Evolutionary conservation across 2,797 vertebrate species (phyloP), one percentile per base, ranked within the genome.

Genomic region (Fistularia commersonii): DNA sequence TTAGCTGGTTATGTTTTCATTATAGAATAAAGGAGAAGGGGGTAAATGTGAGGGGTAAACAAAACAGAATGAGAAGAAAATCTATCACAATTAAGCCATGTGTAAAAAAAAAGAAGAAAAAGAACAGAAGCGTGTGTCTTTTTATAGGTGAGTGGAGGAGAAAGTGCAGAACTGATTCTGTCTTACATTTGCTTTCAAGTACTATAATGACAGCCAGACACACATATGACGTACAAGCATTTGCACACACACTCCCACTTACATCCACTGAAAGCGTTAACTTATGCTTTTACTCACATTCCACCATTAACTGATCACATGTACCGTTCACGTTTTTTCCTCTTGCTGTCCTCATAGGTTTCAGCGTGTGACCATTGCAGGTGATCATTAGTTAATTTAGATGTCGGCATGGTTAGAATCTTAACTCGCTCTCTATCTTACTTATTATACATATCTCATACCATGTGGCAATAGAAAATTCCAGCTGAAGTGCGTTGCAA

Each of bases 151-250:
- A 63, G 58, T 75, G 36, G 81, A 76, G 67, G 51, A 64, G 79
- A 76, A 68, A 68, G 71, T 4, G 23, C 23, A 23, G 59, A 74
- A 78, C 64, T 48, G 48, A 76, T 85, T 83, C 62, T 82, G 51
- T 61, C 42, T 55, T 62, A 72, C 76, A 87, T 88, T 85, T 84
- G 74, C 77, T 79, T 69, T 87, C 87, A 88, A 88, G 88, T 86
- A 82, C 67, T 49, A 61, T 73, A 77, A 4, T 4, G 23, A 23
- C 2, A 23, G 23, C 23, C 4, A 23, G 23, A 4, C 23, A 23
- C 23, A 23, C 23, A 23, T 23, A 23, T 23, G 23, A 23, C 23
- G 4, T 23, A 4, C 4, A 23, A 2, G 23, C 23, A 23, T 23
- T 2, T 23, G 23, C 23, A 23, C 23, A 23, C 23, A 23, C 4